Evolutionary conservation across 2,888 invertebrate species (phyloP), one percentile per base, ranked within the genome.

Genomic region (Poecilobothrus nobilitatus): DNA sequence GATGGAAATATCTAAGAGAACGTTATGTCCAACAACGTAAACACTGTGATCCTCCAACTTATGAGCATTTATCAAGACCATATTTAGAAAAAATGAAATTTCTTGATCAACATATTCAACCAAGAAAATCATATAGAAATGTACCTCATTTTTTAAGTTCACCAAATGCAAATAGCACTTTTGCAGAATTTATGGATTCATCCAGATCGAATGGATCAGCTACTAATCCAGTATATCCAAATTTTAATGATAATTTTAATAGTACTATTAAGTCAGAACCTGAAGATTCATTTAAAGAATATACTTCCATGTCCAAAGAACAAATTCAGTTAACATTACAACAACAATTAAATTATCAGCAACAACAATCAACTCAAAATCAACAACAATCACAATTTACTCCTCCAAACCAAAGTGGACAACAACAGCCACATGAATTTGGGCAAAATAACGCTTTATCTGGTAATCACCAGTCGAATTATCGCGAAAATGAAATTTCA

Each of bases 31-130:
- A 81, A 3, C 81, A 82, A 70, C 78, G 81, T 2, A 82, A 82
- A 70, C 81, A 81, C 70, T 79, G 81, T 5, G 81, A 81, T 71
- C 79, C 81, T 3, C 81, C 81, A 6, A 79, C 80, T 3, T 82
- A 81, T 71, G 82, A 82, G 68, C 82, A 82, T 71, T 73, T 82
- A 12, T 82, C 82, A 2, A 78, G 82, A 1, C 82, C 82, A 1
- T 82, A 82, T 74, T 73, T 82, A 66, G 82, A 82, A 71, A 82
- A 81, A 74, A 82, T 82, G 82, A 82, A 81, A 74, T 82, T 82
- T 71, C 73, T 82, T 3, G 82, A 82, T 70, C 79, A 80, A 68
- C 81, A 81, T 69, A 82, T 82, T 68, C 81, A 81, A 69, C 81
- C 82, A 6, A 76, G 82, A 9, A 82, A 81, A 73, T 81, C 81